Evolutionary conservation across 2,113 vertebrate species (phyloP).

Genomic region (Nesoenas mayeri): DNA sequence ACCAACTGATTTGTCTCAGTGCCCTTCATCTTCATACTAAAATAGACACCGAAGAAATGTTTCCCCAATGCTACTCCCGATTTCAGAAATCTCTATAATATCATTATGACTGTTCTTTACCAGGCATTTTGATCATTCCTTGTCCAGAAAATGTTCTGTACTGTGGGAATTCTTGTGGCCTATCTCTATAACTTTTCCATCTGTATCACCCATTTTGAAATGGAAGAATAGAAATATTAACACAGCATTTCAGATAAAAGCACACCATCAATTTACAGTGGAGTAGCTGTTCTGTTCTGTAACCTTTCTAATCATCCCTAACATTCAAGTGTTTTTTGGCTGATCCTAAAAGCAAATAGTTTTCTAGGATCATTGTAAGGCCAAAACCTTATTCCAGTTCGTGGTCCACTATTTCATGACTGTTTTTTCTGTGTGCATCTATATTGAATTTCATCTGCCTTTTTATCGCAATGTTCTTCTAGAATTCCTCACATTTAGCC

Average conservation of each 20-base stretch:
- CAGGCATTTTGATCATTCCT: background rate
- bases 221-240: background rate
- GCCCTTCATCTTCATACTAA: background rate
- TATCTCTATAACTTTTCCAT: background rate
- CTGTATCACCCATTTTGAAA: background rate
- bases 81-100: background rate
- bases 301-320: background rate
- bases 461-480: background rate
- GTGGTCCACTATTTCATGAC: background rate
- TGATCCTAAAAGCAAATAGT: background rate
- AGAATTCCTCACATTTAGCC: background rate
- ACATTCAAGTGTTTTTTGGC: background rate
- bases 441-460: background rate
- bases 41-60: background rate
- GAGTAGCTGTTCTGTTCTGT: background rate
- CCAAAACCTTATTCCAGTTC: background rate
- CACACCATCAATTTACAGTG: background rate
- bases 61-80: background rate
- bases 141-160: background rate
- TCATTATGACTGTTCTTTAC: background rate
- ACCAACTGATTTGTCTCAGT: background rate
- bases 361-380: background rate
- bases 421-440: background rate
- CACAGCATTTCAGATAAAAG: background rate
- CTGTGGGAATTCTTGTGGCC: background rate